phyloP scores from a whole-genome alignment of 1,140 invertebrate species.

The Pygmarrhopalites habei region DNA sequence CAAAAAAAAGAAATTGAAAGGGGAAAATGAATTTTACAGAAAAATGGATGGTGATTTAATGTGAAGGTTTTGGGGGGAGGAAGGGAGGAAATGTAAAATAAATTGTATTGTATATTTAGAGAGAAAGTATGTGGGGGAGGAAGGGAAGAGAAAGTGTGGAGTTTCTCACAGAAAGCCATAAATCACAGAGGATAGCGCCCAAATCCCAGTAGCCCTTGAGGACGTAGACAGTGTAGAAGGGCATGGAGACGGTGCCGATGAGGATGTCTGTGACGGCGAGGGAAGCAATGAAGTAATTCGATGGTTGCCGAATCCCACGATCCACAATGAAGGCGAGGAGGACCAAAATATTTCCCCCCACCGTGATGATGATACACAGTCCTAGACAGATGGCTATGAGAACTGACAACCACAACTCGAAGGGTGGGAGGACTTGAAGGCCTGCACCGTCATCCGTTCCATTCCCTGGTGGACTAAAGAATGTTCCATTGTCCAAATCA shows the following conservation, averaged over 20 bases:
- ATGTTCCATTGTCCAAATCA: constrained; percentile 11
- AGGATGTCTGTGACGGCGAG: constrained; percentile 95
- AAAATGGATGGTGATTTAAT: no score
- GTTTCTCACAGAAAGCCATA: no score
- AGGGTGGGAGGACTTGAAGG: constrained; percentile 62
- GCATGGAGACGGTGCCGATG: constrained; percentile 88
- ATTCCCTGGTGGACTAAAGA: no score
- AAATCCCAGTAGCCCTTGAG: constrained; percentile 94
- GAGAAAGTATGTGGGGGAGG: no score
- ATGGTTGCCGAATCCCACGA: constrained; percentile 91
- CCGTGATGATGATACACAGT: constrained; percentile 82
- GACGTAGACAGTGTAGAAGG: constrained; percentile 93
- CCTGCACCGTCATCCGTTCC: background rate
- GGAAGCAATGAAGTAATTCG: constrained; percentile 99
- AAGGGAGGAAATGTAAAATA: no score
- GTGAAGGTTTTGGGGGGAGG: no score
- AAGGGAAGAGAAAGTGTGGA: no score
- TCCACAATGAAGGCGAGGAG: constrained; percentile 94
- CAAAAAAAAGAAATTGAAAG: no score
- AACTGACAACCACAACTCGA: constrained; percentile 82
- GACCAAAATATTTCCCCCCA: constrained; percentile 93
- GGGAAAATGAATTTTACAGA: no score
- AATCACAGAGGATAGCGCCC: constrained; percentile 73
- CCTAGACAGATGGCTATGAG: constrained; percentile 83
- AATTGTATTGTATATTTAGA: no score